Percentiles rank a stretch among this genome's conserved stretches.
Conservation (phyloP, 2,888 invertebrate species). For the Clivina fossor region DNA sequence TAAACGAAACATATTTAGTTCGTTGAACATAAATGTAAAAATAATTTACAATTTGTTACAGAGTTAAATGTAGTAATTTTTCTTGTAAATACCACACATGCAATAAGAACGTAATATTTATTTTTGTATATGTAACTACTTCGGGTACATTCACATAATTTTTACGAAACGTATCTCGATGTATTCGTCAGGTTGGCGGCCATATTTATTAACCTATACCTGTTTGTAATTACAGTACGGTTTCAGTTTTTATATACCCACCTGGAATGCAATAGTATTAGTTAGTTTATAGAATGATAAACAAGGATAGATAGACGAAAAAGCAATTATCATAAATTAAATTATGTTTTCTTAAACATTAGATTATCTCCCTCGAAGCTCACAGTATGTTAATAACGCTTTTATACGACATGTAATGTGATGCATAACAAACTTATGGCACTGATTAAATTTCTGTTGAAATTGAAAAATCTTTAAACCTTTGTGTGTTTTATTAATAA, state of each 20-base stretch:
- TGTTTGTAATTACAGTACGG: slow-evolving; percentile 46
- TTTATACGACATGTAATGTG: slow-evolving; percentile 23
- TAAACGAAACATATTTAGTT: too few relatives aligned
- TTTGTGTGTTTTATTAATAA: neutral
- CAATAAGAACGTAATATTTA: too few relatives aligned
- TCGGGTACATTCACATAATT: too few relatives aligned
- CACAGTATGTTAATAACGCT: slow-evolving; percentile 28
- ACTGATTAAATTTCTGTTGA: slow-evolving; percentile 2
- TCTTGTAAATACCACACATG: too few relatives aligned
- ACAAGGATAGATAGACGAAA: slow-evolving; percentile 41
- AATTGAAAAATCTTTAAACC: neutral
- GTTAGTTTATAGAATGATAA: neutral
- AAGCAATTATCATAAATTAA: slow-evolving; percentile 49
- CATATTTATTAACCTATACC: slow-evolving; percentile 45
- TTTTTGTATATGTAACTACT: too few relatives aligned
- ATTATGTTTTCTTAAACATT: slow-evolving; percentile 41
- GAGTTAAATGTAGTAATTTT: too few relatives aligned
- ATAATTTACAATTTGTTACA: too few relatives aligned
- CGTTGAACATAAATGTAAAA: too few relatives aligned
- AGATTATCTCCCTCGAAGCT: slow-evolving; percentile 31
- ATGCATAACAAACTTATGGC: slow-evolving; percentile 17
- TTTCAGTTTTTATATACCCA: too few relatives aligned
- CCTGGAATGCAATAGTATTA: slow-evolving; percentile 10
- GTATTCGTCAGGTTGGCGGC: slow-evolving; percentile 39
- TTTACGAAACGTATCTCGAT: slow-evolving; percentile 30